Conservation (phyloP, 1,140 invertebrate species). For the Magallana angulata region DNA sequence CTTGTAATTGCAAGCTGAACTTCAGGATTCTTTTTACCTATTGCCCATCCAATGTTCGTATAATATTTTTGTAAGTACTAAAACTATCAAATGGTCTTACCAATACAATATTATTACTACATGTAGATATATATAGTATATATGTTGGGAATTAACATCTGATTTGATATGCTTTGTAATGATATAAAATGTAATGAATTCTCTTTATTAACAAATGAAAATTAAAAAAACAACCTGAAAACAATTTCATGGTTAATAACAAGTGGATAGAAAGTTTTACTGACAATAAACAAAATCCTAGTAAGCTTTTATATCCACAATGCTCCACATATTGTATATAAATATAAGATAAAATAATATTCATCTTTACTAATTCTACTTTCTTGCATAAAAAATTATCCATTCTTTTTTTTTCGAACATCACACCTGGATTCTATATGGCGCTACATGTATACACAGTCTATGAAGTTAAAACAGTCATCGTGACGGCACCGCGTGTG, state of each 20-base stretch:
- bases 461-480: conserved; percentile 79
- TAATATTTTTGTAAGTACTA: too few relatives aligned
- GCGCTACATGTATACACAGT: not conserved
- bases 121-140: too few relatives aligned
- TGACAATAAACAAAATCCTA: not conserved
- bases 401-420: not conserved
- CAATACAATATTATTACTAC: too few relatives aligned
- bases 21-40: too few relatives aligned
- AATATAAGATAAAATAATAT: conserved; percentile 32
- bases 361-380: not conserved
- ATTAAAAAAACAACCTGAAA: not conserved
- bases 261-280: not conserved
- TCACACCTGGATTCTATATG: not conserved
- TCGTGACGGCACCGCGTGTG: conserved; percentile 82
- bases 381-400: conserved; percentile 39
- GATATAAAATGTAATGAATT: too few relatives aligned
- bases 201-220: too few relatives aligned
- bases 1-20: too few relatives aligned
- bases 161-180: too few relatives aligned
- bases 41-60: too few relatives aligned
- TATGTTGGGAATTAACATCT: too few relatives aligned
- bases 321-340: not conserved
- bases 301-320: not conserved
- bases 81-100: too few relatives aligned
- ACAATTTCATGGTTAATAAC: not conserved